Evolutionary conservation across 23 tunicate genomes (phyloP).

Genomic region (Pegea sp.): DNA sequence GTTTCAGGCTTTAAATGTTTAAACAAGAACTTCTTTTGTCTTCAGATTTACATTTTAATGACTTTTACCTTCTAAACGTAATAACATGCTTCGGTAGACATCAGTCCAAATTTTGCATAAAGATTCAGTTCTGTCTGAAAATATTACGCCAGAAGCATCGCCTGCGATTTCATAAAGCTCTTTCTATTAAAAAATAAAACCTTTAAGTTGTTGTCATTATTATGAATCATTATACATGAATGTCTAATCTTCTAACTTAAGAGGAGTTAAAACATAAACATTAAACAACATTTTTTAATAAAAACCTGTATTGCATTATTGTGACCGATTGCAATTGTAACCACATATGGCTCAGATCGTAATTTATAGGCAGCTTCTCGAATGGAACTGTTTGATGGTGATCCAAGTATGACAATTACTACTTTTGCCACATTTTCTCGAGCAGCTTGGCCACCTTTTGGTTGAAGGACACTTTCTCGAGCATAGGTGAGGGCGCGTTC

Average conservation of each 20-base stretch:
- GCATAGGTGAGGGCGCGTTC: conserved; percentile 23
- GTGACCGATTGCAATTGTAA: conserved; percentile 26
- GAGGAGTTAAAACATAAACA: no score
- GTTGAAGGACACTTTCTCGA: conserved; percentile 6
- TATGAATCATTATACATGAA: no score
- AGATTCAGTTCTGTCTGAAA: conserved; percentile 2
- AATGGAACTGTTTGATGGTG: conserved; percentile 18
- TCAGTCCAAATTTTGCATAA: conserved; percentile 34
- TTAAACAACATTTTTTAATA: no score
- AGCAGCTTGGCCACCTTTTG: conserved; percentile 14
- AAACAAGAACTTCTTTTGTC: no score
- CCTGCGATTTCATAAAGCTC: conserved; percentile 33
- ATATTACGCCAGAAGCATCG: conserved; percentile 16
- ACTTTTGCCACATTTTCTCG: conserved; percentile 35
- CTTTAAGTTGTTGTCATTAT: no score
- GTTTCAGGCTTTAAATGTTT: no score
- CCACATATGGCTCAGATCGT: conserved; percentile 8
- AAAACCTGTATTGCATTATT: conserved; percentile 19
- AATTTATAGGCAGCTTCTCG: conserved; percentile 18
- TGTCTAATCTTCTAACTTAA: no score
- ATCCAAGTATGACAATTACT: conserved; percentile 20
- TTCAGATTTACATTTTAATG: no score
- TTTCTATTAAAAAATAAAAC: conserved; percentile 9
- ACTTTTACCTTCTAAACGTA: no score
- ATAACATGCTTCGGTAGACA: no score